Base-by-base conservation (phyloP, 1,140 invertebrate species). In the Pteromalus puparum region DNA sequence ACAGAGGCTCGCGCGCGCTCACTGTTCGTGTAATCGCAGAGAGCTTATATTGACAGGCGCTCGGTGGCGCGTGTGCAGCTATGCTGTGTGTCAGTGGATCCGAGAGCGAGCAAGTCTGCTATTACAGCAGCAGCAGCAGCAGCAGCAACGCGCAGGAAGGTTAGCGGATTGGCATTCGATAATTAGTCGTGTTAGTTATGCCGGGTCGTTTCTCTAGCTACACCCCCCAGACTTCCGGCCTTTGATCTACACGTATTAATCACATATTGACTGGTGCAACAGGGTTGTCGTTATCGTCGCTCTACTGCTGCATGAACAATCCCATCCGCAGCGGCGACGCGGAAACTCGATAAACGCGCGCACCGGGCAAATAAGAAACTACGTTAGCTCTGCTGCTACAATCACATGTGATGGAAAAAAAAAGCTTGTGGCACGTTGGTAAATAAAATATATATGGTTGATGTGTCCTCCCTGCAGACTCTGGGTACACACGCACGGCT, bases 231-330 rank as follows among this genome's bases (percentile, higher is more conserved):
- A 86, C 83, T 87, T 86, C 75, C 86, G 87, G 61, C 82, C 89
- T 89, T 88, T 89, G 87, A 89, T 89, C 87, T 86, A 68, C 84
- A 85, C 82, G 86, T 87, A 89, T 90, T 89, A 89, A 90, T 90
- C 89, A 88, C 87, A 82, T 77, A 85, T 88, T 67, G 87, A 85
- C 82, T 83, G 9, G 30, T 21, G 76, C 65, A 53, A 42, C 65
- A 70, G 53, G n/a, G 7, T 42, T 38, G 65, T 72, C 61, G 42
- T 72, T 78, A 72, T 78, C 67, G 53, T 78, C 42, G n/a, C 26
- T 5, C 72, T 10, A 2, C 48, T 53, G 48, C 15, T 18, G 48
- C 48, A 1, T 38, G 53, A 78, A 30, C 76, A 30, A 34, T 30
- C 53, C 24, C 28, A 15, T 28, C 12, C 6, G n/a, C 13, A 9